These are phyloP conservation scores for Leptopilina myrica DNA, from an alignment of 2,888 invertebrate genomes.

Conservation along the genomic window DNA sequence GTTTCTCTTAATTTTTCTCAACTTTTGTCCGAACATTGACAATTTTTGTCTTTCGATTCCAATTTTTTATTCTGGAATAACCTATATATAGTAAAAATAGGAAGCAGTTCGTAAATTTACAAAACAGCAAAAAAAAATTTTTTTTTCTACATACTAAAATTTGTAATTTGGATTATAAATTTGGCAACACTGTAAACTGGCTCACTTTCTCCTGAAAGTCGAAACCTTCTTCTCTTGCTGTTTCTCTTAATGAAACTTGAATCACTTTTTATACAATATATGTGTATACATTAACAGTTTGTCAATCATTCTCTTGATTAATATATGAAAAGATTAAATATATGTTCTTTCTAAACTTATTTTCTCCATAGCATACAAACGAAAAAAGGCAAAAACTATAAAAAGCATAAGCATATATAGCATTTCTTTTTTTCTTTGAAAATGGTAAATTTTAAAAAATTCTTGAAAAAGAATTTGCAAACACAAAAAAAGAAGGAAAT, in stretches of 20 bases:
- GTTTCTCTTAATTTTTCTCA: neutral
- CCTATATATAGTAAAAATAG: too few species aligned
- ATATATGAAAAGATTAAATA: neutral
- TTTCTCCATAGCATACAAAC: too few species aligned
- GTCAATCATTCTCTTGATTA: slow-evolving; percentile 52
- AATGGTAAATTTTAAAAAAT: neutral
- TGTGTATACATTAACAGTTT: slow-evolving; percentile 44
- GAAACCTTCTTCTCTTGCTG: slow-evolving; percentile 59
- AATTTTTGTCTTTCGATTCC: too few species aligned
- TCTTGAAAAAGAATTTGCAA: neutral
- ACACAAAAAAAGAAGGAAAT: neutral
- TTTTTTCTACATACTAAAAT: too few species aligned
- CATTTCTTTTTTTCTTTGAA: too few species aligned
- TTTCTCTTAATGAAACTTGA: slow-evolving; percentile 48
- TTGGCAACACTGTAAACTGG: slow-evolving; percentile 74
- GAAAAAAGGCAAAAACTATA: too few species aligned
- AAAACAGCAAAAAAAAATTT: too few species aligned
- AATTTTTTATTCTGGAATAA: too few species aligned
- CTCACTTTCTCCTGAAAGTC: slow-evolving; percentile 74
- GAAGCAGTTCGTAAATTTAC: too few species aligned
- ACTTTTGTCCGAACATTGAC: too few species aligned
- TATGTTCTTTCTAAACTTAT: neutral
- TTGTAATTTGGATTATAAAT: slow-evolving; percentile 61
- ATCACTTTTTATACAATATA: slow-evolving; percentile 18
- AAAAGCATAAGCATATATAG: too few species aligned